Evolutionary conservation across 2,797 vertebrate species (phyloP).

Genomic region (Bradypus variegatus): DNA sequence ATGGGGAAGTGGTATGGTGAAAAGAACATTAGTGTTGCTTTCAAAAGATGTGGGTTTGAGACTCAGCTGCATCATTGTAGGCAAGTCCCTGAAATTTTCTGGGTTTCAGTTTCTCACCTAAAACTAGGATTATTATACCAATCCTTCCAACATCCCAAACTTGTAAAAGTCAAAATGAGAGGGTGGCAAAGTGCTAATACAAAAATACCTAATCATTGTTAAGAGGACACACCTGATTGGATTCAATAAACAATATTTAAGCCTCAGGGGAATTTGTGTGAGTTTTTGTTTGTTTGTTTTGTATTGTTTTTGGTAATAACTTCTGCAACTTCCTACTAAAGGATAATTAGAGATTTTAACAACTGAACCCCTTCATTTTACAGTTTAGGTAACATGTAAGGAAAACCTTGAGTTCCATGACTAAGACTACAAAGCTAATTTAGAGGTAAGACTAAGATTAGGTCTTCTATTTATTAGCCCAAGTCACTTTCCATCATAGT

Average conservation of each 20-base stretch:
- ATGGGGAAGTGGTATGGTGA: background rate
- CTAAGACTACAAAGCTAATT: constrained; percentile 16
- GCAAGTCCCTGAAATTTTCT: background rate
- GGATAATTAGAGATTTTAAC: background rate
- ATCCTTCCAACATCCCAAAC: background rate
- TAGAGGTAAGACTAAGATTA: background rate
- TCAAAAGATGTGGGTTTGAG: constrained; percentile 15
- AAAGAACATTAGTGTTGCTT: background rate
- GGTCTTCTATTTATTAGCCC: background rate
- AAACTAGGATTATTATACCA: background rate
- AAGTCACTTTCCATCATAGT: constrained; percentile 16
- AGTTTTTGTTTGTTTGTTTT: no score
- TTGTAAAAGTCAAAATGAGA: constrained; percentile 9
- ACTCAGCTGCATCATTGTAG: background rate
- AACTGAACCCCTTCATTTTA: background rate
- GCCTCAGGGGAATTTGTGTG: background rate
- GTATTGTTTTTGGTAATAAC: constrained; percentile 28
- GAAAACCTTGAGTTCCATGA: constrained; percentile 18
- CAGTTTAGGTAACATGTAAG: constrained; percentile 7
- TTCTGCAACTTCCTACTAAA: constrained; percentile 13
- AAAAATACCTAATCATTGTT: constrained; percentile 9
- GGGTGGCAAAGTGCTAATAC: background rate
- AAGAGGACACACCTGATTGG: background rate
- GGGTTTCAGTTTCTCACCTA: background rate
- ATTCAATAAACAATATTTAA: constrained; percentile 35